A percentile compares a stretch with the other conserved stretches of the same genome.
Conservation (phyloP, 1,140 invertebrate genomes). For the Camponotus pennsylvanicus region DNA sequence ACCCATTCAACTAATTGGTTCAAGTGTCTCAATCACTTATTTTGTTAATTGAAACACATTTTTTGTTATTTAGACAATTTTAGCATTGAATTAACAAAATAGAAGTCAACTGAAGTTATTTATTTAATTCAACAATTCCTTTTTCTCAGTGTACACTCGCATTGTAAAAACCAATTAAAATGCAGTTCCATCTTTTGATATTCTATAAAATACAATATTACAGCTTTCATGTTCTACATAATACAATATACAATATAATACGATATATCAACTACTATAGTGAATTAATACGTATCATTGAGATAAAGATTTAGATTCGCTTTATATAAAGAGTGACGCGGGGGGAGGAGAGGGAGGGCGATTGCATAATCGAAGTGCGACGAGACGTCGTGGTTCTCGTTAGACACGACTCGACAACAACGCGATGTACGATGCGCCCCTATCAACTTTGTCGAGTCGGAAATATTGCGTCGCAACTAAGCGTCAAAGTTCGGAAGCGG, state of each 20-base stretch:
- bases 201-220: background rate
- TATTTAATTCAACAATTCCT: too few relatives aligned
- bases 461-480: slow-evolving; percentile 71
- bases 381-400: background rate
- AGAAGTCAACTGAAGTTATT: too few relatives aligned
- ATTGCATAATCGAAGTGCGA: slow-evolving; percentile 23
- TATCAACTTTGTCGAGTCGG: slow-evolving; percentile 67
- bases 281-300: background rate
- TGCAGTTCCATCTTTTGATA: too few relatives aligned
- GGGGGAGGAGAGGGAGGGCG: background rate
- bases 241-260: too few relatives aligned
- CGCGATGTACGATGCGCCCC: slow-evolving; percentile 15
- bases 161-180: background rate
- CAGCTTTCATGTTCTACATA: too few relatives aligned
- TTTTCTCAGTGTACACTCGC: too few relatives aligned
- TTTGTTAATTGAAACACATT: too few relatives aligned
- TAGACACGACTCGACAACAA: slow-evolving; percentile 33
- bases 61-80: too few relatives aligned
- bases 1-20: too few relatives aligned
- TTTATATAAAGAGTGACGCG: slow-evolving; percentile 34
- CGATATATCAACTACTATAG: too few relatives aligned
- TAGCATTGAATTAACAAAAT: too few relatives aligned
- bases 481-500: slow-evolving; percentile 64
- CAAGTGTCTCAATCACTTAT: too few relatives aligned
- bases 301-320: slow-evolving; percentile 12